Evolutionary conservation across 1,140 invertebrate genomes (phyloP).

Genomic region (Papilio glaucus): DNA sequence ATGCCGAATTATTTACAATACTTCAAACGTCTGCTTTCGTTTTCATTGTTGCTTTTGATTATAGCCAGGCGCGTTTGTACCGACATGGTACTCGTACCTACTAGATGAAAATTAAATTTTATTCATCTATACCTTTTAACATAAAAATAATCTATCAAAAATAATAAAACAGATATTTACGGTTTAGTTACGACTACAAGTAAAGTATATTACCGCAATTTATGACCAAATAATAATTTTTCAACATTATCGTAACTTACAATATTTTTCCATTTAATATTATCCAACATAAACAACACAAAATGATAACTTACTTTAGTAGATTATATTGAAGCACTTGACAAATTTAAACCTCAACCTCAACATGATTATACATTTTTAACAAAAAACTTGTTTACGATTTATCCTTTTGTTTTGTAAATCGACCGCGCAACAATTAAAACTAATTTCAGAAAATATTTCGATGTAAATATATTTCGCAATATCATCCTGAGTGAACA

Average conservation of each 20-base stretch:
- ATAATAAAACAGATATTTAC: too few species aligned
- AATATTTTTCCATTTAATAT: too few species aligned
- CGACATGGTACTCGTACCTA: constrained; percentile 1
- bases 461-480: not conserved
- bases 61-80: not conserved
- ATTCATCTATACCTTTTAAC: too few species aligned
- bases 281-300: too few species aligned
- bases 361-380: not conserved
- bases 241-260: too few species aligned
- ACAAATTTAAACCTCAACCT: too few species aligned
- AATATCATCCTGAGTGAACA: not conserved
- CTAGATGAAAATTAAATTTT: not conserved
- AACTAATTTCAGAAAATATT: not conserved
- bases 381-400: not conserved
- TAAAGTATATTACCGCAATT: too few species aligned
- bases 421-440: not conserved
- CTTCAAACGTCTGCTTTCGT: constrained; percentile 24
- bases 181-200: too few species aligned
- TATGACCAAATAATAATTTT: too few species aligned
- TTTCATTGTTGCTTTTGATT: constrained; percentile 23
- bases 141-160: too few species aligned
- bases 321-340: too few species aligned
- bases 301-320: too few species aligned
- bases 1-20: constrained; percentile 11
- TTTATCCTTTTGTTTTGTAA: not conserved